These are phyloP conservation scores for Oreochromis grahami DNA, from an alignment of 2,797 vertebrate species.

Conservation along the genomic window DNA sequence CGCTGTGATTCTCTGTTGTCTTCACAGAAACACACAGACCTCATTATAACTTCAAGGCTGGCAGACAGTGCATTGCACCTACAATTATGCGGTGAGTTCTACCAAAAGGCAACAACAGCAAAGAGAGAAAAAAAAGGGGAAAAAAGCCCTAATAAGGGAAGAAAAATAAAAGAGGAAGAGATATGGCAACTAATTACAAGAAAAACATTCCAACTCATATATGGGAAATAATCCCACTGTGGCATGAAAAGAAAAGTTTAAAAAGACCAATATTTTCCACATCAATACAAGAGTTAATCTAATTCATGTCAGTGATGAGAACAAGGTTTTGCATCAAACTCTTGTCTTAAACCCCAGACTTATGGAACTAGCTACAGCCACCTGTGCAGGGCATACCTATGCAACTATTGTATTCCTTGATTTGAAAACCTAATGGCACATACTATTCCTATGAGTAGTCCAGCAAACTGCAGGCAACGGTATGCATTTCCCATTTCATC, in stretches of 20 bases:
- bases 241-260: conserved; percentile 30
- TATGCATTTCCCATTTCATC: conserved; percentile 7
- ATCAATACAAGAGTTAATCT: conserved; percentile 37
- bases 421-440: neutral
- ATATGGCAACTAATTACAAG: conserved; percentile 70
- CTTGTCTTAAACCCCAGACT: neutral
- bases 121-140: neutral
- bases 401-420: neutral
- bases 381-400: neutral
- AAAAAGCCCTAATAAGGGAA: conserved; percentile 13
- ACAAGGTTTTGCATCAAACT: conserved; percentile 18
- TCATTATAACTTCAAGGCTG: conserved; percentile 80
- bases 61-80: conserved; percentile 66
- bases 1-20: conserved; percentile 64
- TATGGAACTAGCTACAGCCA: neutral
- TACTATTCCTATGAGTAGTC: neutral
- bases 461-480: neutral
- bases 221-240: conserved; percentile 53
- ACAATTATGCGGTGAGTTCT: conserved; percentile 66
- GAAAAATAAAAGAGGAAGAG: conserved; percentile 43
- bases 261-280: conserved; percentile 35
- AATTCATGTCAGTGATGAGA: conserved; percentile 38
- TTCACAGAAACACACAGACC: conserved; percentile 69
- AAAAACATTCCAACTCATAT: conserved; percentile 52
- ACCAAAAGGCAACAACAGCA: conserved; percentile 55